These are phyloP conservation scores for Mythimna albipuncta DNA, from an alignment of 2,888 invertebrate genomes.

Conservation along the genomic window DNA sequence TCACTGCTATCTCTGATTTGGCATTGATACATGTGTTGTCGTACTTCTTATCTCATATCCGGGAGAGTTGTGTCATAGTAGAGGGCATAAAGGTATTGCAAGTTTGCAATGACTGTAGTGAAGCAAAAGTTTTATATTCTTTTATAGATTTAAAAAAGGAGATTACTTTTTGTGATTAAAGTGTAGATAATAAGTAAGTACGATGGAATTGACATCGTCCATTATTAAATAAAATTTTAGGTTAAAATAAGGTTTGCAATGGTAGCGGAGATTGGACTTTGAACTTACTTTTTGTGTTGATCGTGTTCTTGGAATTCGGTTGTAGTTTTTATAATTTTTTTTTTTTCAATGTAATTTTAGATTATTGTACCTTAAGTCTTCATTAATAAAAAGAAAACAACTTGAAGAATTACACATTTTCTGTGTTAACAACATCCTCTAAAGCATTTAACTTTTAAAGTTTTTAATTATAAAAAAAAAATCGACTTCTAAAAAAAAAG, in stretches of 20 bases:
- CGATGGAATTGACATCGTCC: too few relatives aligned
- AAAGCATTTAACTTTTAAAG: neutral
- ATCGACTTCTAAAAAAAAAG: too few relatives aligned
- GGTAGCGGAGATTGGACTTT: neutral
- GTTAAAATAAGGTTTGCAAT: conserved; percentile 4
- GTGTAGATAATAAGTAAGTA: too few relatives aligned
- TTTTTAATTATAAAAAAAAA: neutral
- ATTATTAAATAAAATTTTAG: too few relatives aligned
- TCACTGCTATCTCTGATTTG: conserved; percentile 53
- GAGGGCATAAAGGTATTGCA: conserved; percentile 32
- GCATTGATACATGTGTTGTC: conserved; percentile 36
- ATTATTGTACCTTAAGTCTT: neutral
- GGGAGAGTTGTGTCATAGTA: conserved; percentile 41
- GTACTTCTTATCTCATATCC: conserved; percentile 53
- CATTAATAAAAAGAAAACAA: neutral
- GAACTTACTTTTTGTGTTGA: neutral
- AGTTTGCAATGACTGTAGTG: neutral
- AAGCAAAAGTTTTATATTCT: too few relatives aligned
- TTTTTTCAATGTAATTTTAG: neutral
- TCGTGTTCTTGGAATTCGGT: neutral
- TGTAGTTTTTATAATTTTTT: too few relatives aligned
- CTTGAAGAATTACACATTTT: neutral
- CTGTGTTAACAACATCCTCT: too few relatives aligned
- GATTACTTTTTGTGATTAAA: too few relatives aligned
- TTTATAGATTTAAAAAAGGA: too few relatives aligned